Evolutionary conservation across 2,113 vertebrate species (phyloP).

Genomic region (Raja brachyura): DNA sequence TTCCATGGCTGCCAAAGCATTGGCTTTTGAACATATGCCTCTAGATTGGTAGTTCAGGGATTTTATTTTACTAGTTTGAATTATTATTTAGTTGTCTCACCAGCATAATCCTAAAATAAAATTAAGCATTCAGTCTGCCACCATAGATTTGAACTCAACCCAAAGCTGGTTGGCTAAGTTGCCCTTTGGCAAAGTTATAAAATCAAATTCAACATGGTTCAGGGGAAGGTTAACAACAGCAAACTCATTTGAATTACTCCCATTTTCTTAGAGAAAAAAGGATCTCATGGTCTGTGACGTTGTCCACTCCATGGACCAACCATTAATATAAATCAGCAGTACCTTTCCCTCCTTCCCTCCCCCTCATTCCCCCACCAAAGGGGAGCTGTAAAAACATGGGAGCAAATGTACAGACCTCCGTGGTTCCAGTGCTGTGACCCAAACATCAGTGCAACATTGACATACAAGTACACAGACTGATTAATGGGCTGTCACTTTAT

Average conservation of each 20-base stretch:
- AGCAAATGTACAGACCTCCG: slow-evolving; percentile 47
- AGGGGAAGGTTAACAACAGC: background rate
- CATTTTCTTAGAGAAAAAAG: background rate
- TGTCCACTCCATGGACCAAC: background rate
- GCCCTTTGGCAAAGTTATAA: background rate
- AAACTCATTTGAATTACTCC: background rate
- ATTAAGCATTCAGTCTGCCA: background rate
- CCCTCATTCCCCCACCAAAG: background rate
- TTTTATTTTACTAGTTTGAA: no score
- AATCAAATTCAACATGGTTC: background rate
- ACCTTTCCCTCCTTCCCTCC: no score
- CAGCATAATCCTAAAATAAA: background rate
- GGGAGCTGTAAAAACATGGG: slow-evolving; percentile 36
- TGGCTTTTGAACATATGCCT: no score
- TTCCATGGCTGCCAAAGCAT: no score
- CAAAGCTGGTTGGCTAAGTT: background rate
- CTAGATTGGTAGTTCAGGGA: no score
- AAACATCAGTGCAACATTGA: slow-evolving; percentile 44
- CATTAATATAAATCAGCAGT: background rate
- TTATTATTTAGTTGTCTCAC: no score
- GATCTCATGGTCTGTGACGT: background rate
- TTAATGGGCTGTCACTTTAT: slow-evolving; percentile 81
- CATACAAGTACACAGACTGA: slow-evolving; percentile 57
- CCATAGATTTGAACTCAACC: background rate
- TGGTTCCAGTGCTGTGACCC: slow-evolving; percentile 40